phyloP scores from a whole-genome alignment of 2,888 invertebrate genomes.

The Eupithecia insigniata region DNA sequence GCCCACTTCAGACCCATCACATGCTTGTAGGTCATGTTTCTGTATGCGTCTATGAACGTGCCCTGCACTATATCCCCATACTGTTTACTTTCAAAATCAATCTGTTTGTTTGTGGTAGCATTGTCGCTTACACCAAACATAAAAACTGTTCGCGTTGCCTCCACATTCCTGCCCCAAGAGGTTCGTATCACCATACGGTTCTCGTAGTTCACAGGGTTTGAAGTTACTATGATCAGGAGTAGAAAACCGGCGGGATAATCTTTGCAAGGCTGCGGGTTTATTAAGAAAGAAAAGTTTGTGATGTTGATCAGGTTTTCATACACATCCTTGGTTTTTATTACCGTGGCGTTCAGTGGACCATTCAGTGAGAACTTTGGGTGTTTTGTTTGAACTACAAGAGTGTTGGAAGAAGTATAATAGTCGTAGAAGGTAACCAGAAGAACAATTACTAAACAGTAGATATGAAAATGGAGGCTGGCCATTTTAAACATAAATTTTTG shows the following conservation, averaged over 20 bases:
- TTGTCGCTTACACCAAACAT: conserved; percentile 83
- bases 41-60: conserved; percentile 89
- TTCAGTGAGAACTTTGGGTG: conserved; percentile 61
- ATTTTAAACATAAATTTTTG: conserved; percentile 52
- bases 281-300: conserved; percentile 85
- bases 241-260: conserved; percentile 72
- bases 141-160: conserved; percentile 86
- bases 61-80: conserved; percentile 90
- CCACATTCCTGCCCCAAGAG: conserved; percentile 88
- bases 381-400: conserved; percentile 46
- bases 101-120: conserved; percentile 56
- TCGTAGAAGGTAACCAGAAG: conserved; percentile 53
- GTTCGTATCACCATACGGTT: conserved; percentile 88
- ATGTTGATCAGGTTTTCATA: conserved; percentile 82
- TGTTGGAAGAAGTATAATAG: conserved; percentile 45
- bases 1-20: conserved; percentile 92
- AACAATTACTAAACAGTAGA: conserved; percentile 43
- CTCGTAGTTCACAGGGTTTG: conserved; percentile 86
- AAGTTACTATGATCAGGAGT: conserved; percentile 87
- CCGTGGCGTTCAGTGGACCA: conserved; percentile 50
- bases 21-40: conserved; percentile 93
- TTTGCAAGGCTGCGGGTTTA: conserved; percentile 84
- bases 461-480: conserved; percentile 54
- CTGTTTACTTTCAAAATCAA: conserved; percentile 81
- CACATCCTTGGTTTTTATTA: conserved; percentile 51